Base-by-base conservation (phyloP, 2,888 invertebrate species). In the Gasteruption jaculator region DNA sequence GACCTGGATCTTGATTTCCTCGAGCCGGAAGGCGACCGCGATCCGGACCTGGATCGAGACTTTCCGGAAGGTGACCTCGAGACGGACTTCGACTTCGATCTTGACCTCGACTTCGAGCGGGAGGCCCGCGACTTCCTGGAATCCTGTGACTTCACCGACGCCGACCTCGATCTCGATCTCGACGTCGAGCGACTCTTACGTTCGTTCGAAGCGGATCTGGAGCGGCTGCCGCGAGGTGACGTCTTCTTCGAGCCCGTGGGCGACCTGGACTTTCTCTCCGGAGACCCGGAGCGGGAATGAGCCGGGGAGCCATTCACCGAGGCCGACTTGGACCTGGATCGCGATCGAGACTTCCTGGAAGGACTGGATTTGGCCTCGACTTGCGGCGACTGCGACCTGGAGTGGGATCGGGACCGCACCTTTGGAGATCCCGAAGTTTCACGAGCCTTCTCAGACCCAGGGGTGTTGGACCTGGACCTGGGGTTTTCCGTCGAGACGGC, bases 151-250 rank as follows among this genome's bases (percentile, higher is more conserved):
- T n/a, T n/a, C n/a, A n/a, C 19, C n/a, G 52, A 52, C 26, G 37
- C 5, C 33, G 51, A 54, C 24, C 56, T 29, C 14, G 64, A 64
- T 26, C 54, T 51, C 16, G 60, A 58, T 25, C 41, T 56, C 6
- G 60, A 59, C 30, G 53, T 55, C 15, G 50, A 49, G 36, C 44
- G 41, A 7, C 31, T 30, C 30, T 50, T 34, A 11, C 15, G 34
- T 1, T 41, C 38, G 25, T 35, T 24, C 8, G 47, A 45, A 18
- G 11, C 30, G n/a, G 47, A 47, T 22, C 38, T 38, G n/a, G 38
- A 45, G 5, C 19, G 48, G n/a, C n/a, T n/a, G n/a, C n/a, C n/a
- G n/a, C n/a, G n/a, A n/a, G n/a, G n/a, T n/a, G n/a, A n/a, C n/a
- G n/a, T n/a, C n/a, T n/a, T n/a, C n/a, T n/a, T n/a, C 1, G 50